Evolutionary conservation across 2,113 vertebrate genomes (phyloP).

Genomic region (Condylura cristata): DNA sequence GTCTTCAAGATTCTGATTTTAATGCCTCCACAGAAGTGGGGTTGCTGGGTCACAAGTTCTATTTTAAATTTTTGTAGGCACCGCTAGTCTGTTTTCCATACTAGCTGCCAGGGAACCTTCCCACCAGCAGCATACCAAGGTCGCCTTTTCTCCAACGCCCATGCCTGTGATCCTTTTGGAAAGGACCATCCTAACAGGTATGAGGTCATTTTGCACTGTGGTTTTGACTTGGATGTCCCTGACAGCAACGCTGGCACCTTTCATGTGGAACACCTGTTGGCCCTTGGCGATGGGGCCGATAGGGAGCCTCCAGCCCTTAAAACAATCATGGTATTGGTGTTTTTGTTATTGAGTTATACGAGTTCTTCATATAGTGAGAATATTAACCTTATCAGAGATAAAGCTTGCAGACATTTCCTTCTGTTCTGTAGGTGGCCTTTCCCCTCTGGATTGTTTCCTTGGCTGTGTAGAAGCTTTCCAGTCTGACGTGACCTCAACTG

Average conservation of each 20-base stretch:
- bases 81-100: background rate
- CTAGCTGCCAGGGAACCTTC: background rate
- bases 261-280: background rate
- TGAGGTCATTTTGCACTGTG: background rate
- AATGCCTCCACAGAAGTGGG: background rate
- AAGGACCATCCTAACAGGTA: background rate
- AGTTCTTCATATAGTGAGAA: background rate
- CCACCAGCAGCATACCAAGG: background rate
- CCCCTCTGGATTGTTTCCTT: background rate
- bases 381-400: background rate
- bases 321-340: background rate
- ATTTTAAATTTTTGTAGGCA: background rate
- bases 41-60: background rate
- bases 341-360: background rate
- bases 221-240: background rate
- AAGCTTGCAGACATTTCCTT: background rate
- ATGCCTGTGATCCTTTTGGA: background rate
- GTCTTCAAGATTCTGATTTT: background rate
- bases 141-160: background rate
- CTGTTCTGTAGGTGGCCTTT: background rate
- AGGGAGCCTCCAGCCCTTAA: background rate
- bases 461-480: background rate
- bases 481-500: background rate
- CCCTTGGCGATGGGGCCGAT: background rate
- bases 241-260: background rate